These are phyloP conservation scores for Carabus problematicus DNA, from an alignment of 2,888 invertebrate genomes.

Conservation along the genomic window DNA sequence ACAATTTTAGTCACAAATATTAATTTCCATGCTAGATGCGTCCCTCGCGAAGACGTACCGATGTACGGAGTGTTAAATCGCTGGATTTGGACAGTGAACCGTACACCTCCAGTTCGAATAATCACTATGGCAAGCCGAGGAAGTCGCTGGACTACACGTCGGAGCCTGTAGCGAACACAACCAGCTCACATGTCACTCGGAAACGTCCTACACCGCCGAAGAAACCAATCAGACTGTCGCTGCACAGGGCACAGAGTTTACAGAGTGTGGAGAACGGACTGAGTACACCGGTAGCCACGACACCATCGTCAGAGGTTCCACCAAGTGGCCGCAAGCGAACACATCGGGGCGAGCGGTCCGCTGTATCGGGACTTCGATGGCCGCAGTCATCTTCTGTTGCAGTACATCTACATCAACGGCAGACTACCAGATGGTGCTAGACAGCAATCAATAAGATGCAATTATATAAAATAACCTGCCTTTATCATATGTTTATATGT, in stretches of 20 bases:
- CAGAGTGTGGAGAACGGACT: slow-evolving; percentile 68
- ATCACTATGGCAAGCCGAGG: slow-evolving; percentile 33
- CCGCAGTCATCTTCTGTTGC: neutral
- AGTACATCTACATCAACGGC: slow-evolving; percentile 16
- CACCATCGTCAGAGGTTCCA: neutral
- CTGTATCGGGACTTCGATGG: slow-evolving; percentile 23
- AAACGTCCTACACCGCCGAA: slow-evolving; percentile 79
- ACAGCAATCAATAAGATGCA: too few relatives aligned
- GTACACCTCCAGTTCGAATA: neutral
- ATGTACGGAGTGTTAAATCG: slow-evolving; percentile 72
- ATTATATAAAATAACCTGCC: too few relatives aligned
- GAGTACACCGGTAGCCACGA: slow-evolving; percentile 45
- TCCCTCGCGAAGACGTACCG: slow-evolving; percentile 51
- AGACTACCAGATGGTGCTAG: slow-evolving; percentile 27
- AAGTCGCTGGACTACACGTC: slow-evolving; percentile 65
- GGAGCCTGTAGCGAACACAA: slow-evolving; percentile 61
- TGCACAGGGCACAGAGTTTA: slow-evolving; percentile 83
- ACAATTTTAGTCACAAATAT: neutral
- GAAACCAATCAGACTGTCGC: slow-evolving; percentile 81
- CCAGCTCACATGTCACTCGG: slow-evolving; percentile 9
- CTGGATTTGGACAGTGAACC: slow-evolving; percentile 74
- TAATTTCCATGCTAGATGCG: neutral
- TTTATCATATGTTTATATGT: too few relatives aligned
- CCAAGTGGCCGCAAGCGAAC: slow-evolving; percentile 13
- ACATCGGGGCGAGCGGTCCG: neutral